A percentile compares a stretch with the other conserved stretches of the same genome.
phyloP scores from a whole-genome alignment of 2,888 invertebrate species.

The Pachycephus smyrnensis region DNA sequence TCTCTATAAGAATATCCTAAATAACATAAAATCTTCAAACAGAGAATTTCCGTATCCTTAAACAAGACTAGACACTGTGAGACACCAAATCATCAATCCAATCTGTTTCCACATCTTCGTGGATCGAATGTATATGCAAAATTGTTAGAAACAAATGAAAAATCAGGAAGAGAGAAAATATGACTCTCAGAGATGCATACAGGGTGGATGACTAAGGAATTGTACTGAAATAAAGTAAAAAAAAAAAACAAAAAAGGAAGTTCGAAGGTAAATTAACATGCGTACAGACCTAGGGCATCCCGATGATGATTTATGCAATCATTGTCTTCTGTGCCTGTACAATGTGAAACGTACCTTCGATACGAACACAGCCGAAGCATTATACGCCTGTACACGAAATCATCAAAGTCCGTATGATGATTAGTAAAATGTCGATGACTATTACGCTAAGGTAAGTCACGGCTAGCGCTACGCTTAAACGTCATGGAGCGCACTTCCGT shows the following conservation, averaged over 20 bases:
- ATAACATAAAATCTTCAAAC: not conserved
- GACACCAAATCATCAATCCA: not conserved
- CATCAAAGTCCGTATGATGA: not conserved
- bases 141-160: not conserved
- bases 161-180: not conserved
- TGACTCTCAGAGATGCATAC: not conserved
- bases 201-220: not conserved
- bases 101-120: not conserved
- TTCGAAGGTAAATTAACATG: not conserved
- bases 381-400: not conserved
- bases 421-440: not conserved
- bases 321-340: not conserved
- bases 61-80: not conserved
- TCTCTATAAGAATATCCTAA: not conserved
- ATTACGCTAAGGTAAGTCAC: constrained; percentile 50
- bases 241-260: not conserved
- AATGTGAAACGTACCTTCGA: not conserved
- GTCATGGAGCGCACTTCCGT: constrained; percentile 63
- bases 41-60: not conserved
- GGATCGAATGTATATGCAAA: not conserved
- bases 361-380: not conserved
- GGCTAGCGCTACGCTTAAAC: constrained; percentile 61
- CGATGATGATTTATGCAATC: not conserved
- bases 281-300: not conserved
- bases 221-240: not conserved